These are phyloP conservation scores for Sterrhoptilus dennistouni DNA, from an alignment of 2,113 vertebrate genomes.

Conservation along the genomic window DNA sequence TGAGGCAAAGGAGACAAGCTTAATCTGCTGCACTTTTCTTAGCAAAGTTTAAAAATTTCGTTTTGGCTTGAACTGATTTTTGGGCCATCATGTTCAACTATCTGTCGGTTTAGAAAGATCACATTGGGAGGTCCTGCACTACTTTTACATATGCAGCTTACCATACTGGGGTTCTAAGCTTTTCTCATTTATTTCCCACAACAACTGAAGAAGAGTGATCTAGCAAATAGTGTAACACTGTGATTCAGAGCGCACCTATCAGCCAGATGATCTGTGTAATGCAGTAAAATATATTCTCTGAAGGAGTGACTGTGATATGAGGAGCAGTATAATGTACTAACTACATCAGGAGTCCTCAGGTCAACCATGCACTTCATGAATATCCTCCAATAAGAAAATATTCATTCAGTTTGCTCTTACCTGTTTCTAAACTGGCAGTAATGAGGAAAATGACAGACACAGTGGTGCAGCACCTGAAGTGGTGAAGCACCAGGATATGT, in stretches of 20 bases:
- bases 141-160: background rate
- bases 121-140: background rate
- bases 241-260: background rate
- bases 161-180: background rate
- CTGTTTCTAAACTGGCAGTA: background rate
- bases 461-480: background rate
- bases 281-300: background rate
- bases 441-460: background rate
- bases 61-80: background rate
- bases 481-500: background rate
- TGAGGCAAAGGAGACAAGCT: background rate
- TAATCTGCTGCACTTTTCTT: background rate
- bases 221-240: background rate
- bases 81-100: background rate
- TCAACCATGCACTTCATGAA: background rate
- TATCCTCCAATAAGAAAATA: background rate
- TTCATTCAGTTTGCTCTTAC: background rate
- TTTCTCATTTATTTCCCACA: background rate
- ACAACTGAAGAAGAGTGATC: background rate
- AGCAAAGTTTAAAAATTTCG: background rate
- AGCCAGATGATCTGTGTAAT: fast-evolving
- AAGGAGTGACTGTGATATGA: background rate
- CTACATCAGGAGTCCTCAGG: background rate
- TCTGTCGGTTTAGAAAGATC: background rate
- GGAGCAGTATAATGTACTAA: background rate